Conservation (phyloP, 1,140 invertebrate genomes). For the Hypothenemus hampei region DNA sequence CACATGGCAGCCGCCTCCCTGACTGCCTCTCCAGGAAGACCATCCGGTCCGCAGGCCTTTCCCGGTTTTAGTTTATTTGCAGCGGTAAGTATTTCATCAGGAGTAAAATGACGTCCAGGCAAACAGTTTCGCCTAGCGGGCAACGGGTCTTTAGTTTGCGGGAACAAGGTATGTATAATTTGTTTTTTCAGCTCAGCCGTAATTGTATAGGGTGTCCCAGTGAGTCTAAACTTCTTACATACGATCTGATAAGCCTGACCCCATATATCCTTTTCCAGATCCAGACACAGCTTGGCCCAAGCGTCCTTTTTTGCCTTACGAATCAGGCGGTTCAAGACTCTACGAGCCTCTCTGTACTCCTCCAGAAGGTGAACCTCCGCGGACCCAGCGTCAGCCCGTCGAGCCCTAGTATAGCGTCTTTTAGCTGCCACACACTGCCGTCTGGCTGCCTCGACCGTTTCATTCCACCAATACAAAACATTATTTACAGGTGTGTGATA, state of each 20-base stretch:
- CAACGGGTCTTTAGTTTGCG: background rate
- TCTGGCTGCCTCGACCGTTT: too few species aligned
- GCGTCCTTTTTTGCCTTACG: conserved; percentile 1
- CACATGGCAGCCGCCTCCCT: too few species aligned
- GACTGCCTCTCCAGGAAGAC: too few species aligned
- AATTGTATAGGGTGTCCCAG: background rate
- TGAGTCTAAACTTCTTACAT: background rate
- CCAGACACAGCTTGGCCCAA: conserved; percentile 9
- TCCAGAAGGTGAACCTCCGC: too few species aligned
- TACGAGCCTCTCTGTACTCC: too few species aligned
- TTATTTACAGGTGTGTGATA: too few species aligned
- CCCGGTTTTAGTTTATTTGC: conserved; percentile 7
- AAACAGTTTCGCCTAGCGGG: background rate
- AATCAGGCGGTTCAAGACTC: background rate
- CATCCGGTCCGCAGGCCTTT: conserved; percentile 17
- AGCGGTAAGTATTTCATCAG: conserved; percentile 2
- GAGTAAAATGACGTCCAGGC: background rate
- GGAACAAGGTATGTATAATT: background rate
- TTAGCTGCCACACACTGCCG: too few species aligned
- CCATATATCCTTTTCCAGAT: conserved; percentile 9
- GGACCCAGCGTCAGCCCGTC: too few species aligned
- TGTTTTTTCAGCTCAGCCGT: background rate
- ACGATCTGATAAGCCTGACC: conserved; percentile 9
- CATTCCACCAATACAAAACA: too few species aligned
- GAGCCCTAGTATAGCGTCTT: too few species aligned